Evolutionary conservation across 2,113 vertebrate genomes (phyloP), one percentile per base, ranked within the genome.

Genomic region (Phrynosoma platyrhinos): DNA sequence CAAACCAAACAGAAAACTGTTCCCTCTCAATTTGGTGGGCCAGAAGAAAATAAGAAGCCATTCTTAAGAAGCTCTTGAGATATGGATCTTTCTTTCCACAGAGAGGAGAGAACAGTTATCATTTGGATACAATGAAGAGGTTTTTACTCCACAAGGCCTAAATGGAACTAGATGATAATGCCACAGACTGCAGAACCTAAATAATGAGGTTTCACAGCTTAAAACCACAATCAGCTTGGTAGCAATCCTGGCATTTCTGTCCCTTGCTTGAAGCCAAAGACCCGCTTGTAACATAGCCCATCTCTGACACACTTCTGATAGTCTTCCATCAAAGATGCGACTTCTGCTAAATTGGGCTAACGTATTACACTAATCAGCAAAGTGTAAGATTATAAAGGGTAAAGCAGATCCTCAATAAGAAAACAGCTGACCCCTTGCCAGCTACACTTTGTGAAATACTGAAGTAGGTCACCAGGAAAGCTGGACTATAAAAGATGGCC

Each of bases 321-420:
- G 52, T 72, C 68, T 62, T 81, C 47, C 10, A 18, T 80, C 40
- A 40, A 40, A 80, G 85, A 71, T 80, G 71, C 2, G 30, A 72
- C 52, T 74, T 85, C 36, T 72, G 79, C 78, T 80, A 87, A 72
- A 87, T 81, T 80, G 72, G 69, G 64, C 85, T 79, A 55, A 74
- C 25, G 52, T 72, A 87, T 81, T 80, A 87, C 27, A 36, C 47
- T 87, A 87, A 87, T 53, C 32, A 72, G 78, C 16, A 81, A 72
- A 80, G 68, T 53, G 7, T 87, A 87, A 87, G 77, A 87, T 80
- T 87, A 80, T 78, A 72, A 87, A 87, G 78, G 72, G 52, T 40
- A 87, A 87, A 74, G 53, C 79, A 72, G 25, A 62, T 87, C 62
- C 85, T 68, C 68, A 42, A 62, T 81, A 80, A 79, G 66, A 40